phyloP scores from a whole-genome alignment of 2,888 invertebrate species.

The Elegia similella region DNA sequence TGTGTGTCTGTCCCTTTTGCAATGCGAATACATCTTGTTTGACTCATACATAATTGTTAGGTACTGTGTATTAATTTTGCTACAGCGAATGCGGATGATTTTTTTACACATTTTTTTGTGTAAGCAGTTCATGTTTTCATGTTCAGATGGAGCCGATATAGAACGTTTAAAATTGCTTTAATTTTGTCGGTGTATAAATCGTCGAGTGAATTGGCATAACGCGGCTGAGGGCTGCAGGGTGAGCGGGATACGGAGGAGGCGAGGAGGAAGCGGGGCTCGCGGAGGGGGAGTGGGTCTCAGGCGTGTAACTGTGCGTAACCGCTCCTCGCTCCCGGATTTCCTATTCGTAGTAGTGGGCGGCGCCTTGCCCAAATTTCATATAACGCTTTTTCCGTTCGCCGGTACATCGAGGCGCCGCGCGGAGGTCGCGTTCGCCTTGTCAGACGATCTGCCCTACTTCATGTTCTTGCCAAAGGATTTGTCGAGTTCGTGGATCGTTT shows the following conservation, averaged over 20 bases:
- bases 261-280: slow-evolving; percentile 36
- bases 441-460: slow-evolving; percentile 77
- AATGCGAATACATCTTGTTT: slow-evolving; percentile 19
- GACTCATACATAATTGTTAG: not conserved
- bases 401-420: slow-evolving; percentile 63
- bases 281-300: slow-evolving; percentile 61
- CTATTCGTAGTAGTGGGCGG: slow-evolving; percentile 80
- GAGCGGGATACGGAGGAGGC: slow-evolving; percentile 42
- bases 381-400: slow-evolving; percentile 74
- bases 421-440: slow-evolving; percentile 74
- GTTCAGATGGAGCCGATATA: slow-evolving; percentile 54
- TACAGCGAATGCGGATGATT: slow-evolving; percentile 46
- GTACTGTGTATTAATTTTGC: slow-evolving; percentile 27
- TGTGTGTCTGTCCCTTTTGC: slow-evolving; percentile 19
- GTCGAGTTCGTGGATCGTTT: slow-evolving; percentile 75
- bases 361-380: slow-evolving; percentile 75
- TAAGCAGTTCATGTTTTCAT: slow-evolving; percentile 50
- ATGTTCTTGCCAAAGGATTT: slow-evolving; percentile 79
- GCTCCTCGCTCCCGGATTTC: slow-evolving; percentile 80
- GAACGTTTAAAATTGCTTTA: slow-evolving; percentile 75
- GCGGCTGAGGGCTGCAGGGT: slow-evolving; percentile 66
- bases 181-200: slow-evolving; percentile 79
- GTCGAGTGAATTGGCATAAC: slow-evolving; percentile 75
- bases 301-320: slow-evolving; percentile 80
- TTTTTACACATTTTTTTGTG: slow-evolving; percentile 39